These are phyloP conservation scores for Athene cunicularia DNA, from an alignment of 2,113 vertebrate genomes.

Conservation along the genomic window DNA sequence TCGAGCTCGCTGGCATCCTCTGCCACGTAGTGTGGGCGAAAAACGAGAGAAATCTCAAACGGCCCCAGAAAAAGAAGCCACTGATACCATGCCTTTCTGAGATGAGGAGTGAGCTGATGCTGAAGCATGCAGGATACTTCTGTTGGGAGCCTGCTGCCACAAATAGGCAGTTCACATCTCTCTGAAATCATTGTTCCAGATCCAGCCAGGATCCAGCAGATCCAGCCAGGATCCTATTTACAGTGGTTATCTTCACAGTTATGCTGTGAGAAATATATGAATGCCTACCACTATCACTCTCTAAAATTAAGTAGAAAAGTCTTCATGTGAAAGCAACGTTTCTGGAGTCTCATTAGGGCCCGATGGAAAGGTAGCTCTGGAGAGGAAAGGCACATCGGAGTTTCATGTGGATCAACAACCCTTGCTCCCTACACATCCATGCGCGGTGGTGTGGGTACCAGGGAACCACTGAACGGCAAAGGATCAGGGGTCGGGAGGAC, in stretches of 20 bases:
- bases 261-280: background rate
- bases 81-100: rapidly evolving
- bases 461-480: background rate
- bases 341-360: background rate
- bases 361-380: background rate
- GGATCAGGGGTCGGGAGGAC: background rate
- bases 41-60: background rate
- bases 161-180: background rate
- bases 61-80: background rate
- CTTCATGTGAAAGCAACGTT: background rate
- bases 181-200: background rate
- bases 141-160: background rate
- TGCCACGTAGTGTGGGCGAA: rapidly evolving
- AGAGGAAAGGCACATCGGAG: background rate
- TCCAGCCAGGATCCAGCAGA: background rate
- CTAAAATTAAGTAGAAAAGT: background rate
- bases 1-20: background rate
- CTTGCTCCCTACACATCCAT: rapidly evolving
- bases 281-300: background rate
- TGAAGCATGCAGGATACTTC: background rate
- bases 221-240: background rate
- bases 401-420: background rate
- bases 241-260: background rate
- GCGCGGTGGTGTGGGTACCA: rapidly evolving
- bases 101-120: background rate